Base-by-base conservation (phyloP, 1,140 invertebrate genomes). In the Drosophila hydei region DNA sequence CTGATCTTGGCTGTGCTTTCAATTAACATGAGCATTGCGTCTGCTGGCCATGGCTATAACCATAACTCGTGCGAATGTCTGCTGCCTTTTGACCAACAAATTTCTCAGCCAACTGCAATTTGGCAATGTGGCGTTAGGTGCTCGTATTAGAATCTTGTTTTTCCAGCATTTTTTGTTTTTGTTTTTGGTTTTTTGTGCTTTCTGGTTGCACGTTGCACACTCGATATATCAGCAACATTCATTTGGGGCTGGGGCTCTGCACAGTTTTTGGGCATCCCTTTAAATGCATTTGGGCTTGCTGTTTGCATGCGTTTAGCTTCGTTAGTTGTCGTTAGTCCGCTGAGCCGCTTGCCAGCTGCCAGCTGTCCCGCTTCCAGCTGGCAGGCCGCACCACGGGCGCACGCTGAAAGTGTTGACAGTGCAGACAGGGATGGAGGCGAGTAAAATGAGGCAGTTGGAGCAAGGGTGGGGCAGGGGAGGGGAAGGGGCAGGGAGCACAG, bases 241-340 rank as follows among this genome's bases (percentile, higher is more conserved):
- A 72, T 68, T 69, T 68, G 45, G 54, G 62, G 40, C 25, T 23
- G 33, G 18, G 63, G 21, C 9, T 16, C 8, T 33, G 4, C 23
- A n/a, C 38, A 14, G 7, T 14, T 14, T 14, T 42, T 8, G 6
- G 11, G 40, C 45, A 18, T 21, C 54, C 21, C 55, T 72, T 60
- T 61, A 72, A 72, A 69, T 43, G 43, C 69, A 77, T 77, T 70
- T 81, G 65, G 80, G 76, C 61, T 77, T 68, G 63, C 69, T 72
- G 69, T 81, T 80, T 73, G 78, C 73, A 74, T 81, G 69, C 73
- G 76, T 80, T 81, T 81, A 65, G 78, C 78, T 81, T 81, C 78
- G 78, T 77, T 81, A 81, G 74, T 77, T 72, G 69, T 72, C 69
- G 69, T 72, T 67, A 67, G 69, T 67, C 62, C 62, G 59, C 77